A percentile compares a stretch with the other conserved stretches of the same genome.
These are phyloP conservation scores for Ischnura elegans DNA, from an alignment of 2,888 invertebrate species.

Conservation along the genomic window DNA sequence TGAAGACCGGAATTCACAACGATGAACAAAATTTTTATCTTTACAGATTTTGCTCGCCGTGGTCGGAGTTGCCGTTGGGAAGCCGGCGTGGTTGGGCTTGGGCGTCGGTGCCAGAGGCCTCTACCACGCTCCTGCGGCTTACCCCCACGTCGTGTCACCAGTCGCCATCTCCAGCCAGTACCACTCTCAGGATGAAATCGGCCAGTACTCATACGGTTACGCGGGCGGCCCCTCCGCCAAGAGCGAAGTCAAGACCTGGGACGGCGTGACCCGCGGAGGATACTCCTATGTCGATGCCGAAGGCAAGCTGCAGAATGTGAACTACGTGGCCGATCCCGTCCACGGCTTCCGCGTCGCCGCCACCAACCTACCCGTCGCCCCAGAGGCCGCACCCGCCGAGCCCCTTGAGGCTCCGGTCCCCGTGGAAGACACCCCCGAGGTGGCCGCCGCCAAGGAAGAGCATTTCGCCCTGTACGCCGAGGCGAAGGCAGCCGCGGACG, in stretches of 20 bases:
- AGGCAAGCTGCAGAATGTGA: conserved; percentile 77
- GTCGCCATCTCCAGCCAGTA: conserved; percentile 72
- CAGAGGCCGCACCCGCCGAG: conserved; percentile 74
- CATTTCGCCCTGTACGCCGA: conserved; percentile 78
- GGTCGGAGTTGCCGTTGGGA: conserved; percentile 81
- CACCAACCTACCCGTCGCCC: conserved; percentile 77
- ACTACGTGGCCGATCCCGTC: conserved; percentile 77
- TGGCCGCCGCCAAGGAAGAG: conserved; percentile 68
- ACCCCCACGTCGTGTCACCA: conserved; percentile 1
- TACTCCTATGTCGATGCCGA: conserved; percentile 78
- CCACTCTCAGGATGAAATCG: conserved; percentile 73
- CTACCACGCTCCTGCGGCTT: conserved; percentile 70
- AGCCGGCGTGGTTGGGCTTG: conserved; percentile 80
- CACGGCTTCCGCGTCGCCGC: conserved; percentile 79
- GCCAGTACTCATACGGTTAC: conserved; percentile 73
- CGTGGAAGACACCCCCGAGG: conserved; percentile 76
- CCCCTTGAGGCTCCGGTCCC: conserved; percentile 78
- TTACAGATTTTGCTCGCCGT: conserved; percentile 74
- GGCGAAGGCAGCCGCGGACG: conserved; percentile 73
- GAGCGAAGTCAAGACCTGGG: conserved; percentile 75
- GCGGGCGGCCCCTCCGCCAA: conserved; percentile 74
- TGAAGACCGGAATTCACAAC: no score
- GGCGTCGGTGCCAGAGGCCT: conserved; percentile 80
- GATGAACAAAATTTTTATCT: background rate
- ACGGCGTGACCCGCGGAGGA: conserved; percentile 78